A percentile compares a stretch with the other conserved stretches of the same genome.
These are phyloP conservation scores for Porites australiensis DNA, from an alignment of 64 coral and sea anemone species.

Conservation along the genomic window DNA sequence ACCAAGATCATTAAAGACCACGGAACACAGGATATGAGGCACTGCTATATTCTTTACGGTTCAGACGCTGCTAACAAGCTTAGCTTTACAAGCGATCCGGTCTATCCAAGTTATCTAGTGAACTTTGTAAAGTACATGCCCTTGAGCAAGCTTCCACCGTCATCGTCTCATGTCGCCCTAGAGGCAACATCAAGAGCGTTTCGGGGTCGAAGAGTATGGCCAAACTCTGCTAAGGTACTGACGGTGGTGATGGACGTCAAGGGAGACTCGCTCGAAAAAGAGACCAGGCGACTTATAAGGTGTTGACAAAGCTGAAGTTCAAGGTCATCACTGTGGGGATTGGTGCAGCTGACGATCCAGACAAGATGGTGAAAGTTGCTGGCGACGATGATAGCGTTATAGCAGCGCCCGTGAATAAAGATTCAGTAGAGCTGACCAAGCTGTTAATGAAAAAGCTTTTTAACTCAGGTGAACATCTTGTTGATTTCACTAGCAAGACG, in stretches of 20 bases:
- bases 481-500: too few relatives aligned
- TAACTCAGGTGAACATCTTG: background rate
- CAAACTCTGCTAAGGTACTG: constrained; percentile 47
- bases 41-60: constrained; percentile 54
- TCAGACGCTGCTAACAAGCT: constrained; percentile 31
- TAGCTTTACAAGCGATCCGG: constrained; percentile 35
- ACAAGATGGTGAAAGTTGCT: constrained; percentile 26
- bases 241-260: constrained; percentile 40
- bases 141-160: background rate
- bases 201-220: background rate
- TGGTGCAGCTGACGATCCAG: background rate
- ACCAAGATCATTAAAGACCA: constrained; percentile 48
- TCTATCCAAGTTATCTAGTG: background rate
- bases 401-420: background rate
- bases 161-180: constrained; percentile 33
- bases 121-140: constrained; percentile 23
- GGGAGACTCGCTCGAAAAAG: background rate
- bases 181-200: constrained; percentile 17
- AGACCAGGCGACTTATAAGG: background rate
- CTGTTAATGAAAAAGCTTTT: constrained; percentile 40
- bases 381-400: constrained; percentile 32
- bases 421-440: background rate
- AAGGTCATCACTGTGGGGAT: constrained; percentile 29
- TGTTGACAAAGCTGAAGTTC: constrained; percentile 4
- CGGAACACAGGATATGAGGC: constrained; percentile 36